These are phyloP conservation scores for Eilema sororculum DNA, from an alignment of 2,888 invertebrate genomes.

Conservation along the genomic window DNA sequence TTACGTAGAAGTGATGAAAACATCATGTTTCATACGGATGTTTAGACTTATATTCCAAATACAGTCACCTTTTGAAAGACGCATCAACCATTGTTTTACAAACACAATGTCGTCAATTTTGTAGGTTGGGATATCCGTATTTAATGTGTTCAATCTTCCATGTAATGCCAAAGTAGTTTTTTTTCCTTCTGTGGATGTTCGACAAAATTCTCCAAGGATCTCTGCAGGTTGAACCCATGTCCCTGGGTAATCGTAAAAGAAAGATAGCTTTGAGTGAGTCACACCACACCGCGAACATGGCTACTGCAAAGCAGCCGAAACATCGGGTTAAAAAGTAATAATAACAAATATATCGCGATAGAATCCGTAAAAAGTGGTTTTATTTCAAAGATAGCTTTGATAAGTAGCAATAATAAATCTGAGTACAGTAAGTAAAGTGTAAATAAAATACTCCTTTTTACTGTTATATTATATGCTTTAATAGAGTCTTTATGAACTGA, in stretches of 20 bases:
- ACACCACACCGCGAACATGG: too few relatives aligned
- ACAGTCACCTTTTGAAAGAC: not conserved
- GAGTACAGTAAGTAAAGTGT: not conserved
- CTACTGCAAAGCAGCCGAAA: too few relatives aligned
- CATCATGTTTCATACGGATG: not conserved
- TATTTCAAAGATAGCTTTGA: not conserved
- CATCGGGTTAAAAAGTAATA: too few relatives aligned
- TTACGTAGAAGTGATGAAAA: not conserved
- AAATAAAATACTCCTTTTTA: not conserved
- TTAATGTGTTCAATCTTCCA: not conserved
- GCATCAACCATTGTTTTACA: not conserved
- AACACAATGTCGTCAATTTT: not conserved
- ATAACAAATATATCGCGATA: too few relatives aligned
- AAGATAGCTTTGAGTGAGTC: not conserved
- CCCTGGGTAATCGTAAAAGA: not conserved
- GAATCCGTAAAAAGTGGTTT: too few relatives aligned
- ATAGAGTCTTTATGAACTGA: not conserved
- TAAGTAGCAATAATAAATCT: not conserved
- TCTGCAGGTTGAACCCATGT: not conserved
- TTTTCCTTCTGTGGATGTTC: too few relatives aligned
- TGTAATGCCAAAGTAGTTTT: too few relatives aligned
- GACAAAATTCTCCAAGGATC: too few relatives aligned
- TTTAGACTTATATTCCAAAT: not conserved
- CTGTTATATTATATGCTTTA: not conserved
- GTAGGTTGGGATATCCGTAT: not conserved